Percentiles rank a stretch among this genome's conserved stretches.
phyloP scores from a whole-genome alignment of 2,888 invertebrate species.

The Sialis fuliginosa region DNA sequence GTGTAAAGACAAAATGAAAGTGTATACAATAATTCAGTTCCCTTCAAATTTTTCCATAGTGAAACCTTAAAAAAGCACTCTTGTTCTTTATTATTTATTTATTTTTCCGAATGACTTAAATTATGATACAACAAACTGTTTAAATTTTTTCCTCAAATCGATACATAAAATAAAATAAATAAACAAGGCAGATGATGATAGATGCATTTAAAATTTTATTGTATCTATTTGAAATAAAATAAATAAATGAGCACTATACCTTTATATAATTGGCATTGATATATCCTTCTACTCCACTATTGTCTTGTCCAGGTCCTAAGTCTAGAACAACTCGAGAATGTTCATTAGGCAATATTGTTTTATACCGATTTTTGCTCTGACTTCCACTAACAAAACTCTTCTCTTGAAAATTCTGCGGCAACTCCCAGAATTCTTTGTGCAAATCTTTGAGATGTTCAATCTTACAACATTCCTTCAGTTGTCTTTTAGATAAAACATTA shows the following conservation, averaged over 20 bases:
- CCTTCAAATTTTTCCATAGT: too few relatives aligned
- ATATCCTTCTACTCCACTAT: conserved; percentile 47
- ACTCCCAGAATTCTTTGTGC: conserved; percentile 87
- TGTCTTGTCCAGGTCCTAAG: conserved; percentile 23
- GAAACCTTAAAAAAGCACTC: too few relatives aligned
- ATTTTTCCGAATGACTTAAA: too few relatives aligned
- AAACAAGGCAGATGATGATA: too few relatives aligned
- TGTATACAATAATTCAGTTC: too few relatives aligned
- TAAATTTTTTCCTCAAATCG: too few relatives aligned
- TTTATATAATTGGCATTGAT: conserved; percentile 91
- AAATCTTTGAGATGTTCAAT: conserved; percentile 19
- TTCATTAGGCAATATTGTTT: conserved; percentile 78
- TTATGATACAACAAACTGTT: too few relatives aligned
- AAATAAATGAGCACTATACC: conserved; percentile 26
- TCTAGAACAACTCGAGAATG: conserved; percentile 62
- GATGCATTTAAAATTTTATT: too few relatives aligned
- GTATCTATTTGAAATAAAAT: too few relatives aligned
- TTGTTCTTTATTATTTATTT: too few relatives aligned
- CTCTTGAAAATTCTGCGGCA: conserved; percentile 82
- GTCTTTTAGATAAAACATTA: conserved; percentile 39
- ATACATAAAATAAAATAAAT: too few relatives aligned
- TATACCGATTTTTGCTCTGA: conserved; percentile 77
- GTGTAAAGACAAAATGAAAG: too few relatives aligned
- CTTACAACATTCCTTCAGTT: conserved; percentile 30
- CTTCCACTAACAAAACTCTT: conserved; percentile 79